Conservation (phyloP, 2,113 vertebrate genomes). For the Formicarius rufipectus region DNA sequence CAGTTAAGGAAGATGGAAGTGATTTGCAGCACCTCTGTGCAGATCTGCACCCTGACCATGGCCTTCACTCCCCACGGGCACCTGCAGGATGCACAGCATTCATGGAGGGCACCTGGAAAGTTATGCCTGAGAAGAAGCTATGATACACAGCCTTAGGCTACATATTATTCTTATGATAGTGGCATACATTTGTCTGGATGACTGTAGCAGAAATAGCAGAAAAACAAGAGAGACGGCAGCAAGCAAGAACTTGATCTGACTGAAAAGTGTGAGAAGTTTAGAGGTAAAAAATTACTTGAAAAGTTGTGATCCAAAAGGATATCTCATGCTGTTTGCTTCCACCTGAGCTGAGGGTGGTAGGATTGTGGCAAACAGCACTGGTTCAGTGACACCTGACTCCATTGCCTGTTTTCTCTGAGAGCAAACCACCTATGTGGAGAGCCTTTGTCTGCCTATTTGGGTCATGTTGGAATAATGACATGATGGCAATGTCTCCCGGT, state of each 20-base stretch:
- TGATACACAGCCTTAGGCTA: background rate
- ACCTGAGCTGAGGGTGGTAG: background rate
- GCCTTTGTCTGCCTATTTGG: background rate
- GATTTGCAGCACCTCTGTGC: background rate
- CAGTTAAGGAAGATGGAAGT: background rate
- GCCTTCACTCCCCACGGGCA: accelerated
- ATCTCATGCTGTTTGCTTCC: background rate
- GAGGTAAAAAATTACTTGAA: background rate
- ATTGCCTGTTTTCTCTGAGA: background rate
- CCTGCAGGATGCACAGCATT: background rate
- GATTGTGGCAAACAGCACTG: background rate
- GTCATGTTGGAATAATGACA: background rate
- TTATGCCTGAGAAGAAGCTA: background rate
- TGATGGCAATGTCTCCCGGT: background rate
- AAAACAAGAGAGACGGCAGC: background rate
- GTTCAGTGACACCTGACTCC: background rate
- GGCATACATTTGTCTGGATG: background rate
- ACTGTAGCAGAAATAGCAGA: background rate
- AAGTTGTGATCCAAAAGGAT: background rate
- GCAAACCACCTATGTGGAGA: background rate
- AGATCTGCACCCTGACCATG: background rate
- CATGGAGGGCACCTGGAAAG: accelerated
- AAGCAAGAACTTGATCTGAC: background rate
- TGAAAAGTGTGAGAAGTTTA: background rate
- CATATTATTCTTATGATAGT: background rate